phyloP scores from a whole-genome alignment of 2,888 invertebrate species.

The Odontocolon sp. region DNA sequence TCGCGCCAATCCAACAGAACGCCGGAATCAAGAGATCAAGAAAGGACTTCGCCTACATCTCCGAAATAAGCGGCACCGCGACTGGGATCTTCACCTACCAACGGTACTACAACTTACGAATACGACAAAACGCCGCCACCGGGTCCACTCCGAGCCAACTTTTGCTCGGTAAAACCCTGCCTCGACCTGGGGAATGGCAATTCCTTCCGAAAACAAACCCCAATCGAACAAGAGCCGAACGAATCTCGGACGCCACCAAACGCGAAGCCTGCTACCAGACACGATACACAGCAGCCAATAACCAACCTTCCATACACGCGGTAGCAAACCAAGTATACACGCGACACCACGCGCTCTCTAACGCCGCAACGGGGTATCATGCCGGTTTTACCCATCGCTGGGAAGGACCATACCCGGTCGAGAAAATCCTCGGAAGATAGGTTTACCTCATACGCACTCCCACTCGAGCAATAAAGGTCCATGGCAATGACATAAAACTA shows the following conservation, averaged over 20 bases:
- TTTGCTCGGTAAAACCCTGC: background rate
- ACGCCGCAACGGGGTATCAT: background rate
- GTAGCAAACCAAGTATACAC: background rate
- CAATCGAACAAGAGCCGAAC: background rate
- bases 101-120: slow-evolving; percentile 29
- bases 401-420: background rate
- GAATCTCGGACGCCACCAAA: background rate
- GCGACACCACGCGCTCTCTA: background rate
- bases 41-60: slow-evolving; percentile 61
- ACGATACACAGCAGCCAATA: background rate
- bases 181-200: background rate
- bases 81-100: slow-evolving; percentile 28
- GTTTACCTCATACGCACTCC: background rate
- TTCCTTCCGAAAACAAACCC: background rate
- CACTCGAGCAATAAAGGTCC: too few species aligned
- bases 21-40: slow-evolving; percentile 65
- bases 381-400: background rate
- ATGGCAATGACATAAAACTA: too few species aligned
- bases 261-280: background rate
- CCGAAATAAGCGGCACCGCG: background rate
- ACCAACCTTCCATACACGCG: background rate
- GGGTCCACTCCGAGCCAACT: slow-evolving; percentile 14
- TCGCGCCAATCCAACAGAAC: slow-evolving; percentile 46
- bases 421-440: background rate
- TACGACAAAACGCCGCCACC: slow-evolving; percentile 48